Percentiles rank a stretch among this genome's conserved stretches.
Evolutionary conservation across 2,888 invertebrate genomes (phyloP).

Genomic region (Graphium colonna): DNA sequence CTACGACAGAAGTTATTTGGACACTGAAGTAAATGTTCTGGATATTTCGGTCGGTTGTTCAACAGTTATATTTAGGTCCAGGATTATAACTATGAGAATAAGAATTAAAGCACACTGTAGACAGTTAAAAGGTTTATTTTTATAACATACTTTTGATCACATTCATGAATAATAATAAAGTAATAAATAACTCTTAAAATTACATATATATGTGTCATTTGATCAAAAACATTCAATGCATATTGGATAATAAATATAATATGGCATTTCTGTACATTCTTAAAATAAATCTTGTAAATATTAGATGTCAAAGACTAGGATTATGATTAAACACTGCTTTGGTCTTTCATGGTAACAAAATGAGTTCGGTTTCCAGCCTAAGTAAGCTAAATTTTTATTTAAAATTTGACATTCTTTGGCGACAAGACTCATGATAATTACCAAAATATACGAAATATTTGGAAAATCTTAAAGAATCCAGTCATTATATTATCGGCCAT

Average conservation of each 20-base stretch:
- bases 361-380: slow-evolving; percentile 4
- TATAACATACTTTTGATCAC: slow-evolving; percentile 18
- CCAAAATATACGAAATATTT: neutral
- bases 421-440: neutral
- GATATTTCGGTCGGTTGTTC: neutral
- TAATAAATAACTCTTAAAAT: slow-evolving; percentile 31
- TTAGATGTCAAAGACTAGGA: slow-evolving; percentile 7
- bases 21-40: neutral
- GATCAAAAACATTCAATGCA: slow-evolving; percentile 18
- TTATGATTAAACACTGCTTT: slow-evolving; percentile 25
- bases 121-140: slow-evolving; percentile 17
- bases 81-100: neutral
- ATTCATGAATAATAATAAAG: slow-evolving; percentile 23
- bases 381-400: neutral
- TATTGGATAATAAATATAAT: slow-evolving; percentile 29
- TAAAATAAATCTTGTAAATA: slow-evolving; percentile 4
- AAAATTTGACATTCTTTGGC: slow-evolving; percentile 19
- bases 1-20: neutral
- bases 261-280: slow-evolving; percentile 30
- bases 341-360: slow-evolving; percentile 24
- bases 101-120: neutral
- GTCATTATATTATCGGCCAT: neutral
- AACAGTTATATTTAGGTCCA: slow-evolving; percentile 7
- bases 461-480: neutral
- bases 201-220: slow-evolving; percentile 13